Evolutionary conservation across 1,140 invertebrate species (phyloP).

Genomic region (Calycopis cecrops): DNA sequence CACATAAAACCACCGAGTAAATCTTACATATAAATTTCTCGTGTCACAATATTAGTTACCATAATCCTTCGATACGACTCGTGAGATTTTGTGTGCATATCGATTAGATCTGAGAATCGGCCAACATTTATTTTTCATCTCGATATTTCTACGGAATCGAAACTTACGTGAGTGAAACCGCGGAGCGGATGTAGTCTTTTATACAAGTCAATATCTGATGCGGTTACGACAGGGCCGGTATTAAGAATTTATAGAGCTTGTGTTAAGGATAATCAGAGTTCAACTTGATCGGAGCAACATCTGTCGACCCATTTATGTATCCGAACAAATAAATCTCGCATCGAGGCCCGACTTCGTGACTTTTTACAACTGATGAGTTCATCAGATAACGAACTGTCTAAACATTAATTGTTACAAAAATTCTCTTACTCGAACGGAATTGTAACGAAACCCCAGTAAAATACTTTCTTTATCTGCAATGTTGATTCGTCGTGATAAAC

Average conservation of each 20-base stretch:
- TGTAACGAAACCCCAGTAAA: neutral
- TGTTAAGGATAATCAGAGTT: conserved; percentile 17
- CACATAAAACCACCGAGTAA: conserved; percentile 4
- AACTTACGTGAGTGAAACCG: too few relatives aligned
- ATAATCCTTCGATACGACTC: too few relatives aligned
- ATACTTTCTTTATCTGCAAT: conserved; percentile 6
- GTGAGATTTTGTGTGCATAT: too few relatives aligned
- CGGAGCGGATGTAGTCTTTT: neutral
- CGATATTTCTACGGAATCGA: too few relatives aligned
- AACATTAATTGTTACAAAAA: conserved; percentile 18
- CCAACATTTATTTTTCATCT: too few relatives aligned
- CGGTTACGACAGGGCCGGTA: neutral
- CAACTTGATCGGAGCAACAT: conserved; percentile 15
- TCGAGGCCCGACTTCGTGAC: conserved; percentile 16
- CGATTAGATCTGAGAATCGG: too few relatives aligned
- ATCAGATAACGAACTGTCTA: conserved; percentile 19
- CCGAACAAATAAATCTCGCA: conserved; percentile 15
- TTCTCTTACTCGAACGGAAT: conserved; percentile 14
- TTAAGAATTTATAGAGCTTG: conserved; percentile 13
- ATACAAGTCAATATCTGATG: conserved; percentile 11
- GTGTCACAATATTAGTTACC: too few relatives aligned
- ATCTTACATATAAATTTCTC: too few relatives aligned
- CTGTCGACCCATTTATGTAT: conserved; percentile 19
- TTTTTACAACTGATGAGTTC: conserved; percentile 17
- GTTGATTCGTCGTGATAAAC: neutral